Percentiles rank a stretch among this genome's conserved stretches.
Evolutionary conservation across 2,113 vertebrate genomes (phyloP).

Genomic region (Corythaeola cristata): DNA sequence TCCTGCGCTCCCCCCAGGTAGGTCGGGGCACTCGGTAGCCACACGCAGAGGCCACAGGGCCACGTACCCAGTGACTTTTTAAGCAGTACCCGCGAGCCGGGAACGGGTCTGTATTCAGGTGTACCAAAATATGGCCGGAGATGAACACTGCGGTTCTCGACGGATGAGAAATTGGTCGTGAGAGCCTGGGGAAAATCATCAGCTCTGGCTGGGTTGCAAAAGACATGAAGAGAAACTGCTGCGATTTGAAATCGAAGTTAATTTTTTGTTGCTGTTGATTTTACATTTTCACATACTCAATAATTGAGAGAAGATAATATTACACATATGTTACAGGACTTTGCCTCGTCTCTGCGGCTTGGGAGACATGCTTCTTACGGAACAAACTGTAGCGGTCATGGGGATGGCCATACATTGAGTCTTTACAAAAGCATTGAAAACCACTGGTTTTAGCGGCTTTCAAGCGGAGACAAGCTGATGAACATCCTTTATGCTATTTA

Average conservation of each 20-base stretch:
- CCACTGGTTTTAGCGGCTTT: background rate
- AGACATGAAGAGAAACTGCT: background rate
- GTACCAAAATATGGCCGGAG: background rate
- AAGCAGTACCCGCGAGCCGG: background rate
- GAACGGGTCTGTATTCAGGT: background rate
- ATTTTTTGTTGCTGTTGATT: background rate
- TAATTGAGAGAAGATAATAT: background rate
- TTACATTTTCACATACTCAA: background rate
- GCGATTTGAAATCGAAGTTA: background rate
- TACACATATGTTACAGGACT: background rate
- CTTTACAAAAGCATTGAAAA: background rate
- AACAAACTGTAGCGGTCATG: background rate
- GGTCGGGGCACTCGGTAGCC: background rate
- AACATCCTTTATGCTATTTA: background rate
- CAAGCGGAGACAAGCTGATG: background rate
- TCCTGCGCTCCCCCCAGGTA: too few relatives aligned
- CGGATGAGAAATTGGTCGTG: background rate
- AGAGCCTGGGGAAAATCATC: background rate
- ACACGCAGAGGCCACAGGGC: accelerated
- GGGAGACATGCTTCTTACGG: background rate
- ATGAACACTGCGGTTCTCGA: accelerated
- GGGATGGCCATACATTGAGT: background rate
- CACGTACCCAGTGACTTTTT: background rate
- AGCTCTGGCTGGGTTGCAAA: background rate
- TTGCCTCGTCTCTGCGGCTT: background rate